Percentiles rank a stretch among this genome's conserved stretches.
Evolutionary conservation across 2,888 invertebrate genomes (phyloP).

Genomic region (Psylliodes chrysocephalus): DNA sequence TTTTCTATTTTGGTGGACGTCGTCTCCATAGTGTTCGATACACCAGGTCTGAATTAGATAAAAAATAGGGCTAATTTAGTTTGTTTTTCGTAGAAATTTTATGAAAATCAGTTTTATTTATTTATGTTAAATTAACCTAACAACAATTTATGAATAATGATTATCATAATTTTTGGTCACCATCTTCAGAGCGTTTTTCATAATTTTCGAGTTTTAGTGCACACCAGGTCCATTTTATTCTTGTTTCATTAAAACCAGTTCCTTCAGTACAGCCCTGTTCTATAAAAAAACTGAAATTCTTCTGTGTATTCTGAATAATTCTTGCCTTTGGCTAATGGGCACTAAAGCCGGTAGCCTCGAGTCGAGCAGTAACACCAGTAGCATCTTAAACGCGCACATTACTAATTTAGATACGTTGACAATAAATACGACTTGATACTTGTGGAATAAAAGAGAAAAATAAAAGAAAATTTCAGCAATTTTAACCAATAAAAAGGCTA

Average conservation of each 20-base stretch:
- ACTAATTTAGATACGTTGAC: constrained; percentile 33
- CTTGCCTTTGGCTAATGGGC: constrained; percentile 6
- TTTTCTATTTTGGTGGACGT: not conserved
- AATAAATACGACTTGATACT: constrained; percentile 20
- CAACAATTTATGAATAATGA: too few relatives aligned
- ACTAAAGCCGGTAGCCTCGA: constrained; percentile 2
- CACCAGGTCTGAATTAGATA: too few relatives aligned
- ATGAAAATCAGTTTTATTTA: too few relatives aligned
- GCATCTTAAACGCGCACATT: constrained; percentile 21
- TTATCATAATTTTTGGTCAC: too few relatives aligned
- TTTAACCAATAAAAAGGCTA: constrained; percentile 20
- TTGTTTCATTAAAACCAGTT: too few relatives aligned
- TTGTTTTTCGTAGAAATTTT: too few relatives aligned
- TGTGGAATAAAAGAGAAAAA: constrained; percentile 11
- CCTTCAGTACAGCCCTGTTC: not conserved
- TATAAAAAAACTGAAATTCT: not conserved
- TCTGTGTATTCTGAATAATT: constrained; percentile 15
- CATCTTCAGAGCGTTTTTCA: not conserved
- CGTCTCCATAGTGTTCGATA: too few relatives aligned
- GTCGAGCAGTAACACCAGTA: constrained; percentile 17
- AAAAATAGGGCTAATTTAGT: too few relatives aligned
- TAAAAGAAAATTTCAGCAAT: constrained; percentile 23
- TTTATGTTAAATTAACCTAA: too few relatives aligned
- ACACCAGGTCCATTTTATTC: too few relatives aligned
- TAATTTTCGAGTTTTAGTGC: too few relatives aligned